Percentiles rank a stretch among this genome's conserved stretches.
Evolutionary conservation across 2,113 vertebrate species (phyloP).

Genomic region (Brachirus orientalis): DNA sequence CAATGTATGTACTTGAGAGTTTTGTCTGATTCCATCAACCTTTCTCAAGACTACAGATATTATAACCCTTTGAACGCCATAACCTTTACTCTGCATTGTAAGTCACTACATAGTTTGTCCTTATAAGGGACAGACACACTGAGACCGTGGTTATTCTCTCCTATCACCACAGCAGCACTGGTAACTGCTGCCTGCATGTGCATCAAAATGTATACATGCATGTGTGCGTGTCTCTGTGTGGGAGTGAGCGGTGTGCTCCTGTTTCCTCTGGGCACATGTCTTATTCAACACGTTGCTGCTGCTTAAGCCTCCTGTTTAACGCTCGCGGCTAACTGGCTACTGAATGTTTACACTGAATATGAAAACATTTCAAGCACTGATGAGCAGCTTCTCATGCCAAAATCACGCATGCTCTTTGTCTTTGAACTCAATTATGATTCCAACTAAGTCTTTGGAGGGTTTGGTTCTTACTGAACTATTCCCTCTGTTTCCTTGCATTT

Average conservation of each 20-base stretch:
- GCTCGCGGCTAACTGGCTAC: background rate
- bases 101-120: too few species aligned
- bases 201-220: conserved; percentile 14
- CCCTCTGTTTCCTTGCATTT: background rate
- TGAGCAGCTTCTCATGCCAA: background rate
- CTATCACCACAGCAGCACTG: too few species aligned
- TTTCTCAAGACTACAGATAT: too few species aligned
- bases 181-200: too few species aligned
- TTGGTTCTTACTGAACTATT: conserved; percentile 1
- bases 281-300: conserved; percentile 41
- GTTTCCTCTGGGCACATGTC: conserved; percentile 30
- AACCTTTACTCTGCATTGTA: too few species aligned
- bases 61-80: too few species aligned
- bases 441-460: background rate
- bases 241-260: conserved; percentile 45
- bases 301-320: conserved; percentile 31
- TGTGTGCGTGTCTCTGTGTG: conserved; percentile 21
- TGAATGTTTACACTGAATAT: conserved; percentile 28
- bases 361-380: background rate
- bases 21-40: too few species aligned
- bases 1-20: too few species aligned
- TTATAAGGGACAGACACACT: too few species aligned
- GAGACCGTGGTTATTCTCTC: too few species aligned
- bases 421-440: conserved; percentile 37
- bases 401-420: conserved; percentile 10